Evolutionary conservation across 2,113 vertebrate genomes (phyloP).

Genomic region (Casuarius casuarius): DNA sequence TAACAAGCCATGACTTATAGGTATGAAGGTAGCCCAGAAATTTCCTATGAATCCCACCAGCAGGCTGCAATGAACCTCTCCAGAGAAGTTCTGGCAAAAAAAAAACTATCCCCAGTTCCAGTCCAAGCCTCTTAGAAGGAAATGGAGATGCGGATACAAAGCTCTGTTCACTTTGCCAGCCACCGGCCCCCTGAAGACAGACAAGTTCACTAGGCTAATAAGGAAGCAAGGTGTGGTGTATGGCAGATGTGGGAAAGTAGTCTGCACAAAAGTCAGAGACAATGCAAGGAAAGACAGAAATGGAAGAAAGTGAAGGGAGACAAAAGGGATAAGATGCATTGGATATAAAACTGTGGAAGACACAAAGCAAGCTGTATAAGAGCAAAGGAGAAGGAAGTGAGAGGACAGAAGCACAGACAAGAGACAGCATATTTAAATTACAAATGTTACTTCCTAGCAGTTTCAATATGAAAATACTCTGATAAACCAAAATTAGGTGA

Average conservation of each 20-base stretch:
- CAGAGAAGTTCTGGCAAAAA: not conserved
- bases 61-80: conserved; percentile 12
- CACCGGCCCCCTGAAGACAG: not conserved
- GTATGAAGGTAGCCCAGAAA: not conserved
- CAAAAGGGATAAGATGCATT: not conserved
- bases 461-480: not conserved
- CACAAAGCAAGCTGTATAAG: not conserved
- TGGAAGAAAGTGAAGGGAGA: not conserved
- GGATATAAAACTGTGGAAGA: not conserved
- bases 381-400: not conserved
- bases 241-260: not conserved
- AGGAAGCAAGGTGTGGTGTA: not conserved
- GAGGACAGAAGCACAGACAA: not conserved
- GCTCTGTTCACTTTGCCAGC: not conserved
- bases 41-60: not conserved
- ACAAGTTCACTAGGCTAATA: not conserved
- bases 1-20: not conserved
- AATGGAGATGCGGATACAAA: not conserved
- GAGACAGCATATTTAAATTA: not conserved
- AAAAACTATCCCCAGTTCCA: not conserved
- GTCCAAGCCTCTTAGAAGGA: not conserved
- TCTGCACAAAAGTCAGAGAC: not conserved
- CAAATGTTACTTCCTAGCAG: not conserved
- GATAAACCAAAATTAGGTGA: not conserved
- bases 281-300: not conserved